Percentiles rank a stretch among this genome's conserved stretches.
Conservation (phyloP, 2,888 invertebrate species). For the Hirudinaria manillensis region DNA sequence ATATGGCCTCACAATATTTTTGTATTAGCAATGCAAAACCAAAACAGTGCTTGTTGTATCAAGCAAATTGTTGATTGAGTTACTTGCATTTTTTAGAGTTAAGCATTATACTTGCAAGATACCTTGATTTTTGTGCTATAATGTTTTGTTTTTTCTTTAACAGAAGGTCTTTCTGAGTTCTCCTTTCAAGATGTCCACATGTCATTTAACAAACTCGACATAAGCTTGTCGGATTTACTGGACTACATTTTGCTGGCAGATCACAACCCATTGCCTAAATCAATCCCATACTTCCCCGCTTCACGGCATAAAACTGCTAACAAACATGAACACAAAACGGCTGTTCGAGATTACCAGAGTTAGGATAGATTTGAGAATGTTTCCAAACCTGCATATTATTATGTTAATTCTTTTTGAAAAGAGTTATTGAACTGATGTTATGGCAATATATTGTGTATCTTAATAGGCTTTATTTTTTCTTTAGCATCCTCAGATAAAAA, state of each 20-base stretch:
- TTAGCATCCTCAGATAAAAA: not conserved
- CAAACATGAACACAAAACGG: too few species aligned
- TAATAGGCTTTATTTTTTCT: not conserved
- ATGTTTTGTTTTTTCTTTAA: not conserved
- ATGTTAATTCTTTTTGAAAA: not conserved
- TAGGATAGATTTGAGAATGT: not conserved
- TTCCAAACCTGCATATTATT: not conserved
- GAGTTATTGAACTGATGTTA: not conserved
- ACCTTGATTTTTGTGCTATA: too few species aligned
- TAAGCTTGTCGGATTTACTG: not conserved
- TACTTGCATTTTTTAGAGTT: too few species aligned
- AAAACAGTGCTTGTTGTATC: not conserved
- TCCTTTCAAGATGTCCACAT: not conserved
- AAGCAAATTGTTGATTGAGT: not conserved
- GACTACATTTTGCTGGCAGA: not conserved
- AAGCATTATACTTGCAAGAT: too few species aligned
- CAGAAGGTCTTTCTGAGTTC: not conserved
- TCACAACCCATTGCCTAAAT: not conserved
- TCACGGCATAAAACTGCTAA: not conserved
- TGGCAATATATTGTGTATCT: not conserved
- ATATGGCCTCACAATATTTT: too few species aligned
- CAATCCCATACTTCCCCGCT: not conserved
- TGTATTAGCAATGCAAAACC: not conserved
- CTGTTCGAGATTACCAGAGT: too few species aligned
- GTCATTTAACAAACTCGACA: constrained; percentile 6